phyloP scores from a whole-genome alignment of 2,888 invertebrate genomes.

The Neoitamus cyanurus region DNA sequence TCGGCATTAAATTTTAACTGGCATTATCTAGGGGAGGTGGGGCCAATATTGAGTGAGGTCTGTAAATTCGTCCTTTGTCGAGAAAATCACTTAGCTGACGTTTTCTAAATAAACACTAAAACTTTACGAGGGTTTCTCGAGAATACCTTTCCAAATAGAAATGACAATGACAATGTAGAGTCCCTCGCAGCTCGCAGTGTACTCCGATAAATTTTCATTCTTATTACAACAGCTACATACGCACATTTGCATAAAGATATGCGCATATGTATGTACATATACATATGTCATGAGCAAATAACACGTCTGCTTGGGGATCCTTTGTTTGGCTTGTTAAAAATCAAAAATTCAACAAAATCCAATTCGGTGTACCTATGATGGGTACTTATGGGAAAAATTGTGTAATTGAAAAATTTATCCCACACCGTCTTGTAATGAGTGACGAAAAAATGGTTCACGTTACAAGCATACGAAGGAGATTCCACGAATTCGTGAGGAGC shows the following conservation, averaged over 20 bases:
- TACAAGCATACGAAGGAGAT: neutral
- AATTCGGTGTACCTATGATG: neutral
- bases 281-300: no score
- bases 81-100: neutral
- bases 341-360: neutral
- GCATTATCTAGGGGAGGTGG: no score
- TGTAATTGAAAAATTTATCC: neutral
- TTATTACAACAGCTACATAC: neutral
- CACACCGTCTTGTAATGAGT: neutral
- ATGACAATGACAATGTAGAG: neutral
- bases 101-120: neutral
- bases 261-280: no score
- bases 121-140: neutral
- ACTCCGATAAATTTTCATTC: neutral
- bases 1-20: no score
- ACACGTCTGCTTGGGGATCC: neutral
- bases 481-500: neutral
- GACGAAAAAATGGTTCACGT: neutral
- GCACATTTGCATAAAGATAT: neutral
- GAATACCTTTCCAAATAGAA: neutral
- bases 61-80: no score
- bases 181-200: neutral
- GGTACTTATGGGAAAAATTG: neutral
- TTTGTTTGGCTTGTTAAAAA: neutral
- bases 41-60: no score